phyloP scores from a whole-genome alignment of 2,888 invertebrate genomes.

The Mycogona germanica region DNA sequence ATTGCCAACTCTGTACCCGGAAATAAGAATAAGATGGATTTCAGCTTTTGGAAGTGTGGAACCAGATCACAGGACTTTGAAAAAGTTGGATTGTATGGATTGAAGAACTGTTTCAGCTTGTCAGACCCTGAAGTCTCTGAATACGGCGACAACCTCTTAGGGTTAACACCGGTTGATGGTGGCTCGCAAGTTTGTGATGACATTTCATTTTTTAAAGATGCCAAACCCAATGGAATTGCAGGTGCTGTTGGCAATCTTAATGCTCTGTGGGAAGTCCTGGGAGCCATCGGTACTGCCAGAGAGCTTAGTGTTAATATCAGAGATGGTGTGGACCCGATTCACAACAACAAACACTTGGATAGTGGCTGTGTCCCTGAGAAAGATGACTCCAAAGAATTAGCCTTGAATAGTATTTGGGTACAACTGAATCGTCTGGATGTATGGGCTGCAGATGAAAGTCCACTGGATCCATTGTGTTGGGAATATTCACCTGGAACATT shows the following conservation, averaged over 20 bases:
- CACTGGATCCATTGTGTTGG: neutral
- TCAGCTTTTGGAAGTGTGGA: neutral
- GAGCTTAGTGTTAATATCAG: no score
- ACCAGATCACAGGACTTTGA: constrained; percentile 10
- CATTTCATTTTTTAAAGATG: no score
- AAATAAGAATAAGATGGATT: no score
- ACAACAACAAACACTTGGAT: no score
- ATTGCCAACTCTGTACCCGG: no score
- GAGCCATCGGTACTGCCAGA: constrained; percentile 2
- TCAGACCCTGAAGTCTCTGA: no score
- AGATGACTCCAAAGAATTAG: neutral
- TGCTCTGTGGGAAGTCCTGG: constrained; percentile 20
- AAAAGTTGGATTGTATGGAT: constrained; percentile 18
- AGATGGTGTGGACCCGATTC: neutral
- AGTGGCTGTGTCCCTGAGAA: neutral
- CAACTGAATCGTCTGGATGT: constrained; percentile 1
- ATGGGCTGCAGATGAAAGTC: neutral
- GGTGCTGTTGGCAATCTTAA: no score
- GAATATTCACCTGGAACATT: neutral
- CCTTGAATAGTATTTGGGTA: neutral
- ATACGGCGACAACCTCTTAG: no score
- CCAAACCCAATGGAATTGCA: no score
- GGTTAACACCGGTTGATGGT: no score
- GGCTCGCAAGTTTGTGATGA: no score
- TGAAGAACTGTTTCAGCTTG: no score